A percentile compares a stretch with the other conserved stretches of the same genome.
These are phyloP conservation scores for Acleris emargana DNA, from an alignment of 2,888 invertebrate genomes.

Conservation along the genomic window DNA sequence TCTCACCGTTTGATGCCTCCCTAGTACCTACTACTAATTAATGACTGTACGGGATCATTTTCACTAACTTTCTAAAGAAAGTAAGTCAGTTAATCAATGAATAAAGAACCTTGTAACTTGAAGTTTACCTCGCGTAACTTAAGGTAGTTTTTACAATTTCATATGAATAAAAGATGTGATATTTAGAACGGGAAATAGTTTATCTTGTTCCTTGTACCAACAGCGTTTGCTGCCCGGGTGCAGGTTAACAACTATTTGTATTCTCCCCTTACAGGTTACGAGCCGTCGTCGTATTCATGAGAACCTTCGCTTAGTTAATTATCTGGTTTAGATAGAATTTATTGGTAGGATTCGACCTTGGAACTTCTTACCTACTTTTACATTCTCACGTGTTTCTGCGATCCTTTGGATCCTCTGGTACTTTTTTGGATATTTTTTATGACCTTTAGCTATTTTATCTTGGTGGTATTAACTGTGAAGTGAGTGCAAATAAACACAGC, in stretches of 20 bases:
- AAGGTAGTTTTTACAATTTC: too few relatives aligned
- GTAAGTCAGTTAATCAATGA: neutral
- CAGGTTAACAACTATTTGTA: conserved; percentile 30
- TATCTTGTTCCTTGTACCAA: neutral
- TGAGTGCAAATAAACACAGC: too few relatives aligned
- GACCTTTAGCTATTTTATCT: too few relatives aligned
- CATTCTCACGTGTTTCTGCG: too few relatives aligned
- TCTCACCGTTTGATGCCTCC: neutral
- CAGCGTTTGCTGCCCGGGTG: neutral
- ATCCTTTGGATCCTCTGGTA: too few relatives aligned
- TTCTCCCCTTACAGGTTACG: conserved; percentile 24
- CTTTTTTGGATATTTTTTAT: too few relatives aligned
- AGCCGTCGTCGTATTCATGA: conserved; percentile 20
- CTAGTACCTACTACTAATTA: neutral
- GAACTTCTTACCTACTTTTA: neutral
- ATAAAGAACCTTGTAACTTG: neutral
- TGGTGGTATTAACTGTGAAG: too few relatives aligned
- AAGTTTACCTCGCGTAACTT: too few relatives aligned
- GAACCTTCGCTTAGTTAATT: conserved; percentile 29
- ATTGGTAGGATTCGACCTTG: conserved; percentile 3
- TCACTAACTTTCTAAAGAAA: neutral
- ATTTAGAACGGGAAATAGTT: too few relatives aligned
- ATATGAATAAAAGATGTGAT: too few relatives aligned
- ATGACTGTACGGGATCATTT: neutral
- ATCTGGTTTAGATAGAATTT: conserved; percentile 22